Evolutionary conservation across 1,140 invertebrate genomes (phyloP).

Genomic region (Adelges cooleyi): DNA sequence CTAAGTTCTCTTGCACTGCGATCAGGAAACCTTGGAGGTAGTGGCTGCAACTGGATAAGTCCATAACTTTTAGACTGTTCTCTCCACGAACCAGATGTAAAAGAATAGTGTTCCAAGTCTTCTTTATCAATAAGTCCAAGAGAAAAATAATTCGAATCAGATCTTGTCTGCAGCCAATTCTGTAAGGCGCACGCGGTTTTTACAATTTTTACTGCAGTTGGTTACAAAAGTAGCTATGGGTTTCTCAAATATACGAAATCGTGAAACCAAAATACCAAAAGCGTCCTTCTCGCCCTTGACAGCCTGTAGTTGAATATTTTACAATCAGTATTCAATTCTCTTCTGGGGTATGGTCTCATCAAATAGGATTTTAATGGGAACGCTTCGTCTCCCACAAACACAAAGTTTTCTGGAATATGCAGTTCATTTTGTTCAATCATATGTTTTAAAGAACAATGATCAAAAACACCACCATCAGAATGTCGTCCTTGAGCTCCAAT

Average conservation of each 20-base stretch:
- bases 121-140: not conserved
- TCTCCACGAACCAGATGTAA: not conserved
- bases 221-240: not conserved
- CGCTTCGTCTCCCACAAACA: conserved; percentile 25
- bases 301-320: not conserved
- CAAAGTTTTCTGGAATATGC: too few relatives aligned
- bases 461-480: too few relatives aligned
- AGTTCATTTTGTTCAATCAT: too few relatives aligned
- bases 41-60: not conserved
- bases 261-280: not conserved
- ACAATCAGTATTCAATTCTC: not conserved
- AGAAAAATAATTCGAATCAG: not conserved
- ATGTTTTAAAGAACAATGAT: too few relatives aligned
- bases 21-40: not conserved
- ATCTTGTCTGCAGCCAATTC: too few relatives aligned
- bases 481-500: too few relatives aligned
- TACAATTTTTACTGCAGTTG: conserved; percentile 17
- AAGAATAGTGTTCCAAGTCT: not conserved
- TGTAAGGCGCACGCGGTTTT: not conserved
- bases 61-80: not conserved
- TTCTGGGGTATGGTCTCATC: conserved; percentile 6
- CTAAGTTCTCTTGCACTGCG: not conserved
- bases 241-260: not conserved
- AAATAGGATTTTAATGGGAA: conserved; percentile 19
- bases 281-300: not conserved